A percentile compares a stretch with the other conserved stretches of the same genome.
phyloP scores from a whole-genome alignment of 2,888 invertebrate species.

The Leptopterna dolabrata region DNA sequence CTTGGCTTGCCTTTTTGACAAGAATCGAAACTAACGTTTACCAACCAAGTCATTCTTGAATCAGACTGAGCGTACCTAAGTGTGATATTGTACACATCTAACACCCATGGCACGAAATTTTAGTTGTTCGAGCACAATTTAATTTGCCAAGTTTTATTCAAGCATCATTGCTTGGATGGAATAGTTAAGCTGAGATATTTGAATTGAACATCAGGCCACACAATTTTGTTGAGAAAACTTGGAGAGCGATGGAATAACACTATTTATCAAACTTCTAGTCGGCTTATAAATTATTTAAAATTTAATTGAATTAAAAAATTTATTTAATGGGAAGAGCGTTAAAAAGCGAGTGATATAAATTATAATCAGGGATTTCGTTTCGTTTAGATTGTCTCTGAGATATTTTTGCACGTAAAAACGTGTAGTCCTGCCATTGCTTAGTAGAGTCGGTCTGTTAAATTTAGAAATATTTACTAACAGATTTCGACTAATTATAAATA shows the following conservation, averaged over 20 bases:
- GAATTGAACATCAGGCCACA: neutral
- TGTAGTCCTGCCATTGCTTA: slow-evolving; percentile 5
- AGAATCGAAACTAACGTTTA: too few relatives aligned
- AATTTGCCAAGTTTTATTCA: too few relatives aligned
- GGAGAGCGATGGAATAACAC: neutral
- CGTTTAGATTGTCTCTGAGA: neutral
- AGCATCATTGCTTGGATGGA: too few relatives aligned
- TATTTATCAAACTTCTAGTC: slow-evolving; percentile 39
- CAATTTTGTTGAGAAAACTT: neutral
- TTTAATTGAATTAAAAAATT: neutral
- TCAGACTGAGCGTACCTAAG: too few relatives aligned
- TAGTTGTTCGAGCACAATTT: too few relatives aligned
- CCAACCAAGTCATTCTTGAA: too few relatives aligned
- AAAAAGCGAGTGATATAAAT: neutral
- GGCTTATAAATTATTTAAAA: slow-evolving; percentile 40
- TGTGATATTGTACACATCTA: too few relatives aligned
- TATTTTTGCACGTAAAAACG: neutral
- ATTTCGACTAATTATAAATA: neutral
- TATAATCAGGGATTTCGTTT: neutral
- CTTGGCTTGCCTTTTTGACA: too few relatives aligned
- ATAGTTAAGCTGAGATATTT: neutral
- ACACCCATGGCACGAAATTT: too few relatives aligned
- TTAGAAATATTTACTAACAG: neutral
- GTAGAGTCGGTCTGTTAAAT: neutral
- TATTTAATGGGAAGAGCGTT: neutral